Evolutionary conservation across 1,140 invertebrate species (phyloP).

Genomic region (Orchestia grillus): DNA sequence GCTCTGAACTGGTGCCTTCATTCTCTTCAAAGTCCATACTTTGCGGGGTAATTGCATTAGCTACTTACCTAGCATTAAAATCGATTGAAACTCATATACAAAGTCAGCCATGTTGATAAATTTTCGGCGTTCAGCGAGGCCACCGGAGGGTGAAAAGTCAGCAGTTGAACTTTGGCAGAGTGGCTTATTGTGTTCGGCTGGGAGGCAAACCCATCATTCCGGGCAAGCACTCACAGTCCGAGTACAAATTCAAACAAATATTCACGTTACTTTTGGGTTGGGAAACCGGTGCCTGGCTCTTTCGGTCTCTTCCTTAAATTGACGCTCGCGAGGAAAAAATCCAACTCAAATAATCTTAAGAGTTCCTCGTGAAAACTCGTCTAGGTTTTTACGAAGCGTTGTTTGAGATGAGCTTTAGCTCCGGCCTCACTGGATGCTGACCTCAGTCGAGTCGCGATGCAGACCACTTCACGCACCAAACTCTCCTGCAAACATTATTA

Average conservation of each 20-base stretch:
- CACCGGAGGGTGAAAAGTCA: background rate
- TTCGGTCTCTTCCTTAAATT: slow-evolving; percentile 20
- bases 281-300: background rate
- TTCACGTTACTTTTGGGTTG: background rate
- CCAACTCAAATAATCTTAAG: slow-evolving; percentile 25
- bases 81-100: background rate
- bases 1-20: background rate
- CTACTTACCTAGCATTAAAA: background rate
- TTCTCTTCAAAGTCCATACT: background rate
- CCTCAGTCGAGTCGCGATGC: background rate
- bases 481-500: background rate
- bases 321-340: background rate
- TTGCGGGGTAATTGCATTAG: background rate
- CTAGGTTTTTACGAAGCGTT: background rate
- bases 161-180: background rate
- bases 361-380: background rate
- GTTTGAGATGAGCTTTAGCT: background rate
- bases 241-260: slow-evolving; percentile 3
- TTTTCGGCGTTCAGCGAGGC: background rate
- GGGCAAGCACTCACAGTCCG: background rate
- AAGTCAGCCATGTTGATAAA: background rate
- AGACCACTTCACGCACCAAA: background rate
- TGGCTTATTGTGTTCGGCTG: background rate
- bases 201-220: background rate
- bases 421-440: background rate